These are phyloP conservation scores for Caenorhabditis zanzibari DNA, from an alignment of 2,888 invertebrate species.

Conservation along the genomic window DNA sequence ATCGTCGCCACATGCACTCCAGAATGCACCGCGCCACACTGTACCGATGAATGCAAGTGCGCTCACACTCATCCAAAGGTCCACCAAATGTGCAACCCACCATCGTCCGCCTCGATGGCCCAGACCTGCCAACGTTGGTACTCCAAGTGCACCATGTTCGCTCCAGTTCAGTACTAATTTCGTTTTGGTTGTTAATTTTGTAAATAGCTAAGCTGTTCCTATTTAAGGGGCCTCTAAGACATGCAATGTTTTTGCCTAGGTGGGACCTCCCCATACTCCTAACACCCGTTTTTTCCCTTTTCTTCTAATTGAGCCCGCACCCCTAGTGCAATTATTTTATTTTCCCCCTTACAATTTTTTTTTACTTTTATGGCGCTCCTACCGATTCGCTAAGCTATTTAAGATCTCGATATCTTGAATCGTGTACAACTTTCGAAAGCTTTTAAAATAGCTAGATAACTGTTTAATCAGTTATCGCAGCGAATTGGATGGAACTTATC, in stretches of 20 bases:
- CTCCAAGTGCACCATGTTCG: constrained; percentile 80
- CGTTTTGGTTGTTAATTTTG: constrained; percentile 49
- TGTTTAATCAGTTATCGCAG: constrained; percentile 63
- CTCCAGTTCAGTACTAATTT: constrained; percentile 76
- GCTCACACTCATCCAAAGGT: constrained; percentile 78
- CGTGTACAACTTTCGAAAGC: constrained; percentile 66
- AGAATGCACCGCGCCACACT: constrained; percentile 76
- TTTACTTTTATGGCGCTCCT: constrained; percentile 34
- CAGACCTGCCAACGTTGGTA: constrained; percentile 79
- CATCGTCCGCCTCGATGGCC: constrained; percentile 75
- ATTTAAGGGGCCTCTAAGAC: constrained; percentile 43
- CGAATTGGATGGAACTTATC: constrained; percentile 54
- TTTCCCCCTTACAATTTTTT: neutral
- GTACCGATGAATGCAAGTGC: constrained; percentile 79
- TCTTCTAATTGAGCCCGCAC: constrained; percentile 49
- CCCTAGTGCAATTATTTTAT: constrained; percentile 61
- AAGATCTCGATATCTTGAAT: constrained; percentile 64
- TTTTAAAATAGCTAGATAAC: constrained; percentile 72
- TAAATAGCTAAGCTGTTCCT: constrained; percentile 48
- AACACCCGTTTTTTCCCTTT: constrained; percentile 12
- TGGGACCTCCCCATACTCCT: constrained; percentile 20
- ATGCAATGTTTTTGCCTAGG: constrained; percentile 54
- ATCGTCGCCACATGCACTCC: constrained; percentile 77
- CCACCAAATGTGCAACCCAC: constrained; percentile 81
- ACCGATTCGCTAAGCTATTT: constrained; percentile 67